phyloP scores from a whole-genome alignment of 2,797 vertebrate genomes.

The Chelon auratus region DNA sequence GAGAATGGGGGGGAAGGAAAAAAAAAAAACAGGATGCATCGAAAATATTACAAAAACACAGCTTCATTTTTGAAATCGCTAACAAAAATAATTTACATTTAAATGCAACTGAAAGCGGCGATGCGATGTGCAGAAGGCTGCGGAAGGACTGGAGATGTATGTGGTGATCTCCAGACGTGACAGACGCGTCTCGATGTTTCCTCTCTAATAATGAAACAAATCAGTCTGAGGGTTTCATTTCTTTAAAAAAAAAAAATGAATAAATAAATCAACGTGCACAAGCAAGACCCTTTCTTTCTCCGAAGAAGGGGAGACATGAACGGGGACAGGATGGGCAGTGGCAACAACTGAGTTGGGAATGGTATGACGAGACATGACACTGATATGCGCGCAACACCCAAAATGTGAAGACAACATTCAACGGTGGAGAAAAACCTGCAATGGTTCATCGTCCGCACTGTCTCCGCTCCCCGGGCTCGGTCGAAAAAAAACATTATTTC shows the following conservation, averaged over 20 bases:
- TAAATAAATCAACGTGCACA: constrained; percentile 42
- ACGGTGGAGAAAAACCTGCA: constrained; percentile 76
- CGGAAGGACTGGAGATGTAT: constrained; percentile 31
- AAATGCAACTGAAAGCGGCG: not conserved
- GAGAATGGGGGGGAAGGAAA: not conserved
- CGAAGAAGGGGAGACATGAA: constrained; percentile 51
- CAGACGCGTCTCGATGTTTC: constrained; percentile 51
- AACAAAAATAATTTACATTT: not conserved
- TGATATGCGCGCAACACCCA: constrained; percentile 74
- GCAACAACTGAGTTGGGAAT: constrained; percentile 71
- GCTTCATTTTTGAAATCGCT: not conserved
- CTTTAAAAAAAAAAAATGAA: too few species aligned
- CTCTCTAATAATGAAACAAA: constrained; percentile 20
- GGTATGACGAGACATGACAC: constrained; percentile 78
- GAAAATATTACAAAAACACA: constrained; percentile 6
- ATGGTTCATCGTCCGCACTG: constrained; percentile 54
- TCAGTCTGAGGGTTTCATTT: constrained; percentile 14
- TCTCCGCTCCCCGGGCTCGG: constrained; percentile 57
- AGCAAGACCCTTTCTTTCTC: constrained; percentile 15
- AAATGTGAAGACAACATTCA: constrained; percentile 74
- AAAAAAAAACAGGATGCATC: constrained; percentile 27
- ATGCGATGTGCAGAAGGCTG: constrained; percentile 25
- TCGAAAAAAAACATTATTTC: constrained; percentile 51
- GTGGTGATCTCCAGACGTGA: constrained; percentile 36
- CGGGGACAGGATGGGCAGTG: constrained; percentile 70